Base-by-base conservation (phyloP, 2,888 invertebrate genomes). In the Ochropacha duplaris region DNA sequence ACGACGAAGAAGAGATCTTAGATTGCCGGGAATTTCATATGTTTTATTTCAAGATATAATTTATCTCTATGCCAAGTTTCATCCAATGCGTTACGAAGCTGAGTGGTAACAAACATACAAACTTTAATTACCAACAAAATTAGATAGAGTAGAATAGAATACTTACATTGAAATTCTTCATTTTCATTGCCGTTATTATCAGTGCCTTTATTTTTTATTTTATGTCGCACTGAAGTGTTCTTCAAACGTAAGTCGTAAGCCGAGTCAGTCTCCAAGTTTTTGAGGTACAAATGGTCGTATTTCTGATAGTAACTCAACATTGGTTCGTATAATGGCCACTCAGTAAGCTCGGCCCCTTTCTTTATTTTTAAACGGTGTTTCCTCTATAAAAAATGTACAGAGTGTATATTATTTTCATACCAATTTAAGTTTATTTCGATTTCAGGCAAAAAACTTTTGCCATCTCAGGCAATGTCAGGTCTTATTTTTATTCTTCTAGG, bases 151-250 rank as follows among this genome's bases (percentile, higher is more conserved):
- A n/a, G n/a, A n/a, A n/a, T n/a, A 56, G 1, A 50, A 50, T 50
- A 80, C 87, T 86, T 68, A 92, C 92, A 92, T 59, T 88, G 87
- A 73, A 92, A 92, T 54, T 89, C 90, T 24, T 71, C 66, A 22
- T 66, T 73, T 57, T 78, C 81, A 54, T 76, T 78, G n/a, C 81
- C 81, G 62, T 77, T 75, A 58, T 72, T 58, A 56, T 69, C 57
- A 52, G 57, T 26, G 14, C 52, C 58, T 22, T 64, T 69, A 36
- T 62, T 62, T 36, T 61, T 68, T 31, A 19, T 22, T 31, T 71
- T 78, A 14, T 71, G 59, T 55, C 74, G 72, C 57, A 72, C 74
- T 16, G 70, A 72, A 14, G 72, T 58, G 54, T 67, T 74, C 56
- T 74, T 72, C 19, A 70, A 59, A 39, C 71, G 57, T 49, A 69